Base-by-base conservation (phyloP, 2,797 vertebrate species). In the Lophotriccus pileatus region DNA sequence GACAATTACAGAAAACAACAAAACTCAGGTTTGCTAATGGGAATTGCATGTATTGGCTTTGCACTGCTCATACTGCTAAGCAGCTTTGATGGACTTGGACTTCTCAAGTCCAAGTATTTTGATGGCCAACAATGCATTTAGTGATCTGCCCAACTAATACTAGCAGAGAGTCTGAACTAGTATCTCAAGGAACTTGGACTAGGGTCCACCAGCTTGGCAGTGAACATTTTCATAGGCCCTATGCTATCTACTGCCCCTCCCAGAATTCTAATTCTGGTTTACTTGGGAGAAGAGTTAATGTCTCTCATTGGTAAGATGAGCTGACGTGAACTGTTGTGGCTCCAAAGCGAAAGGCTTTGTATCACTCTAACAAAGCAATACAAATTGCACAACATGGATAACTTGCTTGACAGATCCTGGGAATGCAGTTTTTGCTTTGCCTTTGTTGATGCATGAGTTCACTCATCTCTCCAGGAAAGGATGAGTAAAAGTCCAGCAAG, bases 1-100 rank as follows among this genome's bases (percentile, higher is more conserved):
- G 1, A 39, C 2, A 1, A 72, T 41, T 55, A 81, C 0, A 0
- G 52, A 91, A 69, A 81, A 39, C 25, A 80, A 47, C 5, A 37
- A 27, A 86, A 66, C 47, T 63, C 32, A 12, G 9, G 37, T 47
- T 66, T 75, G 24, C 41, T 78, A 84, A 79, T 1, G 5, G 46
- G 44, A 89, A 62, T 59, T 16, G 28, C n/a, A 62, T 36, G n/a
- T 68, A 24, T 89, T 25, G 25, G 28, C 27, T 86, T 81, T 81
- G 36, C 39, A 64, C 55, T 78, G 53, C 14, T 69, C 37, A 47
- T 17, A 15, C 37, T 59, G 23, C 17, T 55, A 46, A 82, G 36
- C 4, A 44, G 53, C 43, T 84, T 77, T 37, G 41, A 37, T 11
- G 46, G 39, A 72, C 10, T 24, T 41, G 18, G 22, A 70, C 28